Evolutionary conservation across 30 jellyfish, hydroid and myxozoan genomes (phyloP), one percentile per base, ranked within the genome.

Genomic region (Aurelia coerulea): DNA sequence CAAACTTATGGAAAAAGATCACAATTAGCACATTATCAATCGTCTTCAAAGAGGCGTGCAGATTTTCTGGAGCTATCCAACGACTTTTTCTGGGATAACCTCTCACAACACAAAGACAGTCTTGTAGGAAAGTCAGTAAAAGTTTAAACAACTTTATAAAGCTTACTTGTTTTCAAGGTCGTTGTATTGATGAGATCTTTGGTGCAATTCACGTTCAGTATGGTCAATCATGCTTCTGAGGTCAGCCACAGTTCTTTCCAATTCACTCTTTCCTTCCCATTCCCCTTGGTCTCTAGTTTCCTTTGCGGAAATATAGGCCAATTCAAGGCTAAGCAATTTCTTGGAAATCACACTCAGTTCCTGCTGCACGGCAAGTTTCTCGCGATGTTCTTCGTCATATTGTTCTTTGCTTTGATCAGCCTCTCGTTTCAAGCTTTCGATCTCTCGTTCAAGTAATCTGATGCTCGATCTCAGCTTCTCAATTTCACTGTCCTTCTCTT

Each of bases 401-500:
- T 78, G 92, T 13, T 73, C 92, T 60, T 90, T 81, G 67, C 68
- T 90, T 63, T 89, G 97, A 5, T 74, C 90, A 17, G 82, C 84
- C 52, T 90, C 97, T 2, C 90, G 90, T 75, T 83, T 85, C 76
- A 77, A 68, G 37, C 88, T 79, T 17, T 94, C 97, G 34, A 83
- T 74, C 87, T 94, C 99, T 18, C 97, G 54, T 76, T 94, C 99
- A 17, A 89, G 89, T 78, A 85, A 35, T 49, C 97, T 85, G 62
- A 85, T n/a, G 72, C 73, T 80, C 14, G 97, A 82, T 67, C 54
- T 89, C 80, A 89, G 79, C 49, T 88, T 94, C 76, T 94, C 99
- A 31, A 90, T 85, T 56, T 94, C 99, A 58, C 97, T 90, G 69
- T 89, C 99, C 67, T 89, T 90, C 77, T 94, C 99, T 39, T 94